phyloP scores from a whole-genome alignment of 2,113 vertebrate species.

The Crotophaga sulcirostris region DNA sequence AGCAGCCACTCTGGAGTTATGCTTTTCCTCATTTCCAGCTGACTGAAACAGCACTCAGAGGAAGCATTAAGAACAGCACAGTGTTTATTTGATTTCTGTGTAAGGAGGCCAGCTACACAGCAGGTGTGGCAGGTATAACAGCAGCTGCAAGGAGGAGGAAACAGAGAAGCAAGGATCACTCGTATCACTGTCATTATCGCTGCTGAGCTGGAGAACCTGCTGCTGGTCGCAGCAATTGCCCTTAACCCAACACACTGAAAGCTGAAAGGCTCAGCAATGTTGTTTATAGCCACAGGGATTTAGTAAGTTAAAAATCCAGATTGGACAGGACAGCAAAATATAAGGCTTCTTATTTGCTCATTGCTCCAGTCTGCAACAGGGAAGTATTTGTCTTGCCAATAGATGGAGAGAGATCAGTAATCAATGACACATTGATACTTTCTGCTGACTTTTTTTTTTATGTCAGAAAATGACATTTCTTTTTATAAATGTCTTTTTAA shows the following conservation, averaged over 20 bases:
- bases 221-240: not conserved
- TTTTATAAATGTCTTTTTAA: not conserved
- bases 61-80: not conserved
- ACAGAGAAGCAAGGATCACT: not conserved
- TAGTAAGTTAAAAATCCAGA: not conserved
- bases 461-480: not conserved
- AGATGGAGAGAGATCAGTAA: not conserved
- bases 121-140: not conserved
- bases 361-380: not conserved
- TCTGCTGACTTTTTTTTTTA: not conserved
- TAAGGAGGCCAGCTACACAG: not conserved
- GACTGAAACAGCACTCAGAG: not conserved
- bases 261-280: not conserved
- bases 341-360: not conserved
- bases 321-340: not conserved
- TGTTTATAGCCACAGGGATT: not conserved
- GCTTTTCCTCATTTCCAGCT: not conserved
- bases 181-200: not conserved
- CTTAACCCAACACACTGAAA: not conserved
- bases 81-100: not conserved
- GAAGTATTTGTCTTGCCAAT: not conserved
- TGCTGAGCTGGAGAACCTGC: not conserved
- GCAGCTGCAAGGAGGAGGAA: not conserved
- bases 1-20: not conserved
- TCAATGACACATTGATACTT: not conserved